Evolutionary conservation across 2,888 invertebrate genomes (phyloP), one percentile per base, ranked within the genome.

Genomic region (Tetragnatha montana): DNA sequence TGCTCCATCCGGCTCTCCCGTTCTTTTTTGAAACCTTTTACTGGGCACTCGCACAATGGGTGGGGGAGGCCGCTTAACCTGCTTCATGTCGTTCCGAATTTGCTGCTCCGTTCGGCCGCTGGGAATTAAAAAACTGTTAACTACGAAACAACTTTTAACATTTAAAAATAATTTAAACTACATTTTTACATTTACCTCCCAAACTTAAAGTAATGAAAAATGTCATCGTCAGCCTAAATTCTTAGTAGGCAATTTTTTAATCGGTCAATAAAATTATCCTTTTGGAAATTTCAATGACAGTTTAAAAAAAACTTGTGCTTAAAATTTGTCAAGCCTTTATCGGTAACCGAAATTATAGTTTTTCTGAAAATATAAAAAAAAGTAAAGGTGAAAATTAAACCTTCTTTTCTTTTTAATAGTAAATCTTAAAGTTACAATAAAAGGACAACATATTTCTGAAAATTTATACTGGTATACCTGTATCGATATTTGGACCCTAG

Each of bases 41-140:
- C 96, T 97, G 75, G 97, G 96, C 14, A 96, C 96, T 92, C 97
- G 95, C 85, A 96, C 96, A 94, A 97, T 97, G 91, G 95, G 94
- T 75, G 96, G 96, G 89, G 96, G 96, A 81, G 96, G 95, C 90
- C 94, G 93, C 21, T 86, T 80, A 8, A 84, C 49, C n/a, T 86
- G 86, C 47, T 83, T 82, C 19, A 79, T 81, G 0, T 91, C 91
- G 50, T 78, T 76, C 17, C 81, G 47, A 1, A 90, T 93, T 91
- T 94, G 94, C 92, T 95, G 95, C 92, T 95, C 95, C 8, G 95
- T 95, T 91, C 96, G 94, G 51, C 95, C 96, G 93, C 96, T 96
- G 92, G 91, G 93, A 68, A 17, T 60, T 12, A 35, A 35, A 35
- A 35, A 35, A 4, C 2, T 35, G 35, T 35, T 35, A 2, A 35